Base-by-base conservation (phyloP, 37 sponge, comb jelly and placozoan species). In the Crambe crambe region DNA sequence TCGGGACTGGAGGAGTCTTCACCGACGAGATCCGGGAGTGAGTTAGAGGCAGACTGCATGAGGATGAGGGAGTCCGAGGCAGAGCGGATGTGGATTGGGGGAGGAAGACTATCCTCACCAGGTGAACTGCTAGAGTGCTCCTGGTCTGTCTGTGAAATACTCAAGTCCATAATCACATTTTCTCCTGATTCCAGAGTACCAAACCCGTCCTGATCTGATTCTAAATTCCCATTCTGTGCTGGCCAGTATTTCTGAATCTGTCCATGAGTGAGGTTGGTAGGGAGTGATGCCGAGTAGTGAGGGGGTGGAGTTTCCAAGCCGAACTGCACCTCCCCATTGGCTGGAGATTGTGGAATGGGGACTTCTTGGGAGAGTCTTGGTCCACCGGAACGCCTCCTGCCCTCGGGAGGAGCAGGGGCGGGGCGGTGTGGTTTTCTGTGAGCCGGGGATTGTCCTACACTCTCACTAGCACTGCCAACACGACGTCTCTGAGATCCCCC, bases 361-460 rank as follows among this genome's bases (percentile, higher is more conserved):
- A 41, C 66, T 23, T 63, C 26, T 3, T 2, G 65, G 20, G 69
- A 2, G 20, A 18, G 15, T n/a, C 36, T 22, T 29, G 60, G 21
- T n/a, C 26, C 39, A 23, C 0, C 39, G 79, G 68, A 41, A 29
- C 31, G 12, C 38, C 69, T 79, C 1, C 37, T n/a, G 34, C 6
- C 37, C 9, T 36, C 56, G 12, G 80, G 86, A 15, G 74, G 68
- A 0, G 67, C 29, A 0, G 86, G 86, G 27, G 86, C 86, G 15
- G 80, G 80, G 1, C 86, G 65, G 5, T 63, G 47, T 60, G 86
- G 86, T 40, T 43, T 71, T 34, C 70, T 70, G 17, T 74, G 22
- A 15, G 67, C 67, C 3, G 73, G 40, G 37, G 42, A 40, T n/a
- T n/a, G n/a, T n/a, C n/a, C n/a, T n/a, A n/a, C n/a, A n/a, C n/a